Evolutionary conservation across 2,888 invertebrate species (phyloP), one percentile per base, ranked within the genome.

Genomic region (Venusia cambrica): DNA sequence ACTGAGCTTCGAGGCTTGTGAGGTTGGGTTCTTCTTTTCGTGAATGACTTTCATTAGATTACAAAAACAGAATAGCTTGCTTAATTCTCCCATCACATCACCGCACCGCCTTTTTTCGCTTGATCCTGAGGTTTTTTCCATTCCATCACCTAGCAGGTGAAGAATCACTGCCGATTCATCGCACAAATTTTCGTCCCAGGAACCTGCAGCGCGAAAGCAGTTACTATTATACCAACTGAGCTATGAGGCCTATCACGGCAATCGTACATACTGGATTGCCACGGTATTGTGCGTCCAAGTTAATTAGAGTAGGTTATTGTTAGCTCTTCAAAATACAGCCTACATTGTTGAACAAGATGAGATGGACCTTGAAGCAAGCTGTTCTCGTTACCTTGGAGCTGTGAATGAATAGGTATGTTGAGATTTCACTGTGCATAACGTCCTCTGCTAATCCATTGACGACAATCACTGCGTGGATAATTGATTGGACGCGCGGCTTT

Each of bases 231-330:
- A n/a, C n/a, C n/a, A n/a, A n/a, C n/a, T n/a, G n/a, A n/a, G n/a
- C n/a, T n/a, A n/a, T n/a, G n/a, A n/a, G n/a, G n/a, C n/a, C 68
- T 65, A 78, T 78, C 74, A 71, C 76, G 79, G 83, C 80, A 83
- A 72, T 73, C 53, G 59, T 51, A n/a, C n/a, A n/a, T n/a, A 47
- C 45, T 43, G 36, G 57, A 60, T 61, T 48, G 51, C 59, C 58
- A 63, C 67, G 57, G 18, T 27, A 42, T 40, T 40, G 33, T 40
- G 37, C 12, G 33, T 28, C 19, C 34, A 29, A 42, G 26, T 16
- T 38, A 46, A 44, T 37, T 33, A 29, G 17, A 33, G 26, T 37
- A 16, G 9, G 25, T 14, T 30, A 31, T 40, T 32, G 40, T 36
- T 24, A 8, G 16, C 15, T 14, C 26, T 12, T 31, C 10, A 22